Evolutionary conservation across 2,888 invertebrate species (phyloP), one percentile per base, ranked within the genome.

Genomic region (Alviniconcha strummeri): DNA sequence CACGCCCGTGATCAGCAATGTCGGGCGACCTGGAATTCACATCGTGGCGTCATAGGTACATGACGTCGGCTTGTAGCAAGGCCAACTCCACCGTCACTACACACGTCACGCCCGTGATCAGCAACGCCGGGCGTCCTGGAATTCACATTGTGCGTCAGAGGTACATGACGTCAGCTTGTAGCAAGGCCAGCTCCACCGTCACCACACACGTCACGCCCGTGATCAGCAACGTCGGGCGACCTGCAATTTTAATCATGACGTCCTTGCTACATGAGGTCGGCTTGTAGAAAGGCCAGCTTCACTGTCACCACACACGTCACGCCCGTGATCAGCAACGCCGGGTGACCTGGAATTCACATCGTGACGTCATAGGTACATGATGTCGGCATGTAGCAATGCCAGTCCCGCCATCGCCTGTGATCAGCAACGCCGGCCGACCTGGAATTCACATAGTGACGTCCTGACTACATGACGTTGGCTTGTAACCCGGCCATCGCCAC

Each of bases 291-390:
- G 15, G 36, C 15, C 36, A 78, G 19, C 9, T 60, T 60, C 57
- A n/a, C 78, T 13, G 60, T 4, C 13, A 7, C 36, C 64, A 60
- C 64, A 60, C 60, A 11, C 13, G 19, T 64, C 78, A 78, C 60
- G 19, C 78, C 78, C 52, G 52, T 9, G 13, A 78, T 78, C 78
- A 78, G 60, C 36, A 78, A 60, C 13, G n/a, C 78, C 13, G 78
- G 64, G n/a, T 6, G 78, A 11, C 52, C 78, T 78, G 77, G 77
- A 74, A 36, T 36, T 36, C 36, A 36, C 36, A 36, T 36, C 36
- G 36, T 36, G 36, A 36, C 36, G 36, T 36, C 36, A 36, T 36
- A 36, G 36, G 36, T 36, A 36, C 36, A 36, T 36, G 36, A 64
- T 11, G 36, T 78, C 60, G 78, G 78, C 60, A 1, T 60, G 19